Conservation (phyloP, 2,113 vertebrate species). For the Colaptes auratus region DNA sequence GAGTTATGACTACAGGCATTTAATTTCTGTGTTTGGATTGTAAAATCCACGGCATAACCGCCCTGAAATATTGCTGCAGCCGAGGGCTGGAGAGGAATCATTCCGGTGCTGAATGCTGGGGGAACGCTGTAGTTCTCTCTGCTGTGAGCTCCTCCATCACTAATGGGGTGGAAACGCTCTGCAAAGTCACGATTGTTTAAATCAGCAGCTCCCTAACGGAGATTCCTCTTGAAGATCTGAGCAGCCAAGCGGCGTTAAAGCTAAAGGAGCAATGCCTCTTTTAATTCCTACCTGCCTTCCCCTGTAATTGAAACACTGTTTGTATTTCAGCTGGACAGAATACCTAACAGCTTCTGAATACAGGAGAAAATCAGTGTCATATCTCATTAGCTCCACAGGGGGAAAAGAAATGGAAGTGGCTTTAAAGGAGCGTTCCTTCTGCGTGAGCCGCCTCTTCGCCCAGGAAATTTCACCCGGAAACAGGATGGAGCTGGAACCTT, state of each 20-base stretch:
- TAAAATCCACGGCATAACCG: constrained; percentile 64
- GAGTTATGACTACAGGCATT: constrained; percentile 70
- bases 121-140: constrained; percentile 59
- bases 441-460: constrained; percentile 10
- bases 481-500: background rate
- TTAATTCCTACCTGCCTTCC: constrained; percentile 72
- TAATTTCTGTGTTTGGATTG: constrained; percentile 70
- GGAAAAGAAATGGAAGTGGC: background rate
- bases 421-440: constrained; percentile 59
- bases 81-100: constrained; percentile 49
- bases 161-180: constrained; percentile 64
- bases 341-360: constrained; percentile 71
- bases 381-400: constrained; percentile 58
- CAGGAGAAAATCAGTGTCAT: constrained; percentile 71
- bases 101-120: constrained; percentile 64
- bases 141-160: constrained; percentile 65
- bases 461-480: background rate
- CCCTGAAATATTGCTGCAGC: constrained; percentile 54
- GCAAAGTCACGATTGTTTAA: constrained; percentile 68
- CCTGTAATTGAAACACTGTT: constrained; percentile 72
- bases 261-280: constrained; percentile 65
- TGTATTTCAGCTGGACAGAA: constrained; percentile 71
- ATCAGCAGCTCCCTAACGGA: constrained; percentile 34
- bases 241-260: constrained; percentile 44
- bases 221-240: constrained; percentile 59